These are phyloP conservation scores for Enteromius paludinosus DNA, from an alignment of 2,797 vertebrate species.

Conservation along the genomic window DNA sequence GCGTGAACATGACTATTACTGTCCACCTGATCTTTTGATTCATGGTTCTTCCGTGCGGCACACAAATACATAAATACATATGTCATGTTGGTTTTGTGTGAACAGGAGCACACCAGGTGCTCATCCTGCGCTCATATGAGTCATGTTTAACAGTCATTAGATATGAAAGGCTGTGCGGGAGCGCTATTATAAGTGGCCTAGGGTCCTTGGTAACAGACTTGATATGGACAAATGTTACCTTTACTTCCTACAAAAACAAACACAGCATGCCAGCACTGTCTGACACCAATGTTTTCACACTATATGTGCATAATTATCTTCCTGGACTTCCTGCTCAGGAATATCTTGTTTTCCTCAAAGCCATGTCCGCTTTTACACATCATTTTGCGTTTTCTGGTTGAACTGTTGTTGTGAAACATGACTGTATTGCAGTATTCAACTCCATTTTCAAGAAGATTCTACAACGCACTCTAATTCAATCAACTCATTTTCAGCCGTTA, in stretches of 20 bases:
- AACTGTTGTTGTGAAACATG: background rate
- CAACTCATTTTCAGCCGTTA: background rate
- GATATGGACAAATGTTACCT: conserved; percentile 52
- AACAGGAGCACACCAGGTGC: conserved; percentile 59
- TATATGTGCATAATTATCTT: background rate
- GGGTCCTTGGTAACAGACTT: conserved; percentile 62
- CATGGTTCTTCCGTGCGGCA: conserved; percentile 46
- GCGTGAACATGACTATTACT: conserved; percentile 62
- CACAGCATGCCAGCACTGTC: conserved; percentile 38
- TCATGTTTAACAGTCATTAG: conserved; percentile 65
- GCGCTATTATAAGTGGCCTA: conserved; percentile 57
- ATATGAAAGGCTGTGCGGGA: conserved; percentile 55
- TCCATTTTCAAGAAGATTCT: background rate
- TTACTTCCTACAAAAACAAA: conserved; percentile 59
- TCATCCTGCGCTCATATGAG: conserved; percentile 59
- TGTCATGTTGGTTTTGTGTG: conserved; percentile 41
- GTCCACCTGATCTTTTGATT: conserved; percentile 60
- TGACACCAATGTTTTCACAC: conserved; percentile 28
- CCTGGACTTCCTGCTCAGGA: conserved; percentile 8
- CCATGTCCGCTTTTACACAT: background rate
- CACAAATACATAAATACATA: conserved; percentile 56
- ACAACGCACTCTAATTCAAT: background rate
- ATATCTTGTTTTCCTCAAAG: conserved; percentile 10
- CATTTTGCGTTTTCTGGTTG: background rate
- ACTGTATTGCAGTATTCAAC: background rate